Conservation (phyloP, 2,888 invertebrate genomes). For the Oscheius sp. region DNA sequence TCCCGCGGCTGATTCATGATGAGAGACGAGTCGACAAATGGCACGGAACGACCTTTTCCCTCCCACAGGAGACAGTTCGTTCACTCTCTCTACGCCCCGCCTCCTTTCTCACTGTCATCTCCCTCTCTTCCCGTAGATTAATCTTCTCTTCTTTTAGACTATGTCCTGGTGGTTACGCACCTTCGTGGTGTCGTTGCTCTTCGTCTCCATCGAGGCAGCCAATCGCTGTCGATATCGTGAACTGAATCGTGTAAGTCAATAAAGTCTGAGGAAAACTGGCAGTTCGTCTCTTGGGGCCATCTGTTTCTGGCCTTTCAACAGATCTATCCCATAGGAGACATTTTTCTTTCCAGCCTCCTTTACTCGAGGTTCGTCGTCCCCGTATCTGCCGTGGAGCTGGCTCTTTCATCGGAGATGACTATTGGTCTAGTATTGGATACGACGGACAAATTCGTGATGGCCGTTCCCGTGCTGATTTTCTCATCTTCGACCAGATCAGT, state of each 20-base stretch:
- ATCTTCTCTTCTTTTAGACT: no score
- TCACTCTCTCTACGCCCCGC: no score
- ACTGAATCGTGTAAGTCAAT: background rate
- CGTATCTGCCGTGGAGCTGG: slow-evolving; percentile 22
- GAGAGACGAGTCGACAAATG: no score
- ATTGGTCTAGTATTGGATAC: slow-evolving; percentile 57
- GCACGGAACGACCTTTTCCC: no score
- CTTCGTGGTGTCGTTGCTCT: background rate
- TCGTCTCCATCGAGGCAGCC: background rate
- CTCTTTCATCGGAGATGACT: slow-evolving; percentile 53
- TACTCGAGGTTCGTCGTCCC: slow-evolving; percentile 9
- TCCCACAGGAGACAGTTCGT: no score
- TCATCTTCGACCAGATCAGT: slow-evolving; percentile 42
- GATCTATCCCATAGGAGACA: no score
- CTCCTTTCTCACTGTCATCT: no score
- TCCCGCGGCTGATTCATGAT: no score
- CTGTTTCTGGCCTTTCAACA: no score
- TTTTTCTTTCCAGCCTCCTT: background rate
- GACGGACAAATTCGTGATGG: slow-evolving; percentile 49
- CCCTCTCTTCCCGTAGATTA: no score
- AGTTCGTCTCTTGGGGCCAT: background rate
- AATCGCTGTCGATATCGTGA: slow-evolving; percentile 19
- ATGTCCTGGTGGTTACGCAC: no score
- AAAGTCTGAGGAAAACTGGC: background rate
- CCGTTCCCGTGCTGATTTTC: slow-evolving; percentile 47